Percentiles rank a stretch among this genome's conserved stretches.
Evolutionary conservation across 2,888 invertebrate species (phyloP).

Genomic region (Prosopocoilus inquinatus): DNA sequence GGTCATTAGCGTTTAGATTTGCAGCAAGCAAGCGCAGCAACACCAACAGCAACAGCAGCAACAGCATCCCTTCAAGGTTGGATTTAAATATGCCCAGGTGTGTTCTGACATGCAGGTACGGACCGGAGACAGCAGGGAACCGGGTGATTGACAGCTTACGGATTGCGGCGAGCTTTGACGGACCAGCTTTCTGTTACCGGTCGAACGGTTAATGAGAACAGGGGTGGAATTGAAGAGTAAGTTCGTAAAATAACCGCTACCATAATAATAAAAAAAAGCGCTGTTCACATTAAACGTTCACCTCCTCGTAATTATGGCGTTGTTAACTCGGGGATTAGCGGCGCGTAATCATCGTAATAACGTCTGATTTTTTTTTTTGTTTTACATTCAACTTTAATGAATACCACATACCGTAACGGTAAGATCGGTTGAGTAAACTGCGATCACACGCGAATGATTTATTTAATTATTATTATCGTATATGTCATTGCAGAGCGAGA

Average conservation of each 20-base stretch:
- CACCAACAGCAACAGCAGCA: not conserved
- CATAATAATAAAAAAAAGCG: too few species aligned
- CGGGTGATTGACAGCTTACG: conserved; percentile 45
- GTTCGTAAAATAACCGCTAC: conserved; percentile 18
- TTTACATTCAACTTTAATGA: too few species aligned
- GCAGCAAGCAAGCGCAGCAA: conserved; percentile 7
- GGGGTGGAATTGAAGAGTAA: conserved; percentile 26
- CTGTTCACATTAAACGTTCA: too few species aligned
- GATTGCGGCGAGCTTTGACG: conserved; percentile 44
- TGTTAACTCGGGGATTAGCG: too few species aligned
- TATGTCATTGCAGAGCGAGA: too few species aligned
- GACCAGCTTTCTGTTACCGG: conserved; percentile 30
- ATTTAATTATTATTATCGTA: too few species aligned
- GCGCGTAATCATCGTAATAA: too few species aligned
- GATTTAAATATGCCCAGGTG: conserved; percentile 34
- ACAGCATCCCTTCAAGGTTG: conserved; percentile 24
- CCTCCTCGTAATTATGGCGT: too few species aligned
- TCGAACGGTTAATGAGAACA: conserved; percentile 35
- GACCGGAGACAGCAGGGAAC: conserved; percentile 45
- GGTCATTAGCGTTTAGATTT: conserved; percentile 16
- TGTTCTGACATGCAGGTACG: conserved; percentile 34
- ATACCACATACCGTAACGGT: too few species aligned
- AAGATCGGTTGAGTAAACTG: too few species aligned
- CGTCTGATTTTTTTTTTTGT: too few species aligned
- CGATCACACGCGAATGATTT: too few species aligned